Conservation (phyloP, 2,113 vertebrate species). For the Corydoras maculifer region DNA sequence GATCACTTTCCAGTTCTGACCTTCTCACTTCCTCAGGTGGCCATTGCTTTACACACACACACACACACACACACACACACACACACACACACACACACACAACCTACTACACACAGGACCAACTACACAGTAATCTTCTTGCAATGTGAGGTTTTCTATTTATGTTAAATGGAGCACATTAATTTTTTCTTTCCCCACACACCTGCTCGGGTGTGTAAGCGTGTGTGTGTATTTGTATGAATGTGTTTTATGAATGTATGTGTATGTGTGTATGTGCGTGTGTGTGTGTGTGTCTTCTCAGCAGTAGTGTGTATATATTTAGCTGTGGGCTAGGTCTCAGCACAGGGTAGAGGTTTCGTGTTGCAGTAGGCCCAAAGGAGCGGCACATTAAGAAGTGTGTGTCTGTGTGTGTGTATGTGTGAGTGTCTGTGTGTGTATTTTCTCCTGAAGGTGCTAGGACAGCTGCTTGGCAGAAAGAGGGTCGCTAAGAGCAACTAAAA, state of each 20-base stretch:
- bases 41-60: not conserved
- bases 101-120: not conserved
- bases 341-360: constrained; percentile 23
- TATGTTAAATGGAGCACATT: constrained; percentile 29
- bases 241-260: constrained; percentile 5
- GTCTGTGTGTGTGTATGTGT: constrained; percentile 17
- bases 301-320: constrained; percentile 34
- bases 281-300: constrained; percentile 2
- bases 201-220: constrained; percentile 10
- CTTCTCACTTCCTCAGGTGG: constrained; percentile 24
- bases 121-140: constrained; percentile 21
- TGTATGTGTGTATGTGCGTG: constrained; percentile 17
- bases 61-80: constrained; percentile 11
- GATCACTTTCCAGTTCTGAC: constrained; percentile 26
- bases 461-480: constrained; percentile 32
- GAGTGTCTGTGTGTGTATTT: constrained; percentile 7
- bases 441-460: constrained; percentile 21
- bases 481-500: constrained; percentile 30
- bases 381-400: constrained; percentile 25
- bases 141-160: constrained; percentile 15
- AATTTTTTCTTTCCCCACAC: constrained; percentile 10
- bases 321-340: constrained; percentile 27
- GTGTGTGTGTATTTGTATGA: constrained; percentile 12
- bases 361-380: constrained; percentile 22
- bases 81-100: not conserved